phyloP scores from a whole-genome alignment of 2,888 invertebrate genomes.

The Tenodera sinensis region DNA sequence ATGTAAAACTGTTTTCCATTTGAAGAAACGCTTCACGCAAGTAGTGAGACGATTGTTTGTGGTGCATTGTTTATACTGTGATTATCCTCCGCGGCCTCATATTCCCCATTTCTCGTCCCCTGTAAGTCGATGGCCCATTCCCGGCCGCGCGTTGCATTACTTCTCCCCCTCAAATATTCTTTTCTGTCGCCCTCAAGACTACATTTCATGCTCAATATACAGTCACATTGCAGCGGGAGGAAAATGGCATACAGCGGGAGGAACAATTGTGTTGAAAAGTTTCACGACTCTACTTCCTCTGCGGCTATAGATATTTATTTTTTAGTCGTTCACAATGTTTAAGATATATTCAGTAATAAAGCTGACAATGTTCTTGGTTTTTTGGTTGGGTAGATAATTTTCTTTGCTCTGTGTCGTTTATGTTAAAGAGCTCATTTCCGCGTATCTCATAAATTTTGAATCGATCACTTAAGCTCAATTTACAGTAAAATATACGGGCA shows the following conservation, averaged over 20 bases:
- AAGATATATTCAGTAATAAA: too few species aligned
- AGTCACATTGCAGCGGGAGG: background rate
- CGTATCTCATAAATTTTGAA: too few species aligned
- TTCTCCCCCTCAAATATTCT: background rate
- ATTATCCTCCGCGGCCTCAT: background rate
- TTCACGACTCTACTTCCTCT: background rate
- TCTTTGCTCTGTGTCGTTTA: too few species aligned
- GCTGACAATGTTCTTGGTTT: too few species aligned
- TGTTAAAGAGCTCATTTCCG: too few species aligned
- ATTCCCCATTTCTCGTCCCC: background rate
- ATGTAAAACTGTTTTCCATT: background rate
- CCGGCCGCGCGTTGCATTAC: background rate
- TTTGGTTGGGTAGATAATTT: too few species aligned
- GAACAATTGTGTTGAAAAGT: background rate
- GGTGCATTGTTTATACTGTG: background rate
- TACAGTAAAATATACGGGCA: too few species aligned
- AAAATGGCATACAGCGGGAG: background rate
- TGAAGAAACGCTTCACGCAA: background rate
- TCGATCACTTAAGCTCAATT: too few species aligned
- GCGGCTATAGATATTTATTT: background rate
- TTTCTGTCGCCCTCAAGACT: background rate
- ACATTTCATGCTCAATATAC: background rate
- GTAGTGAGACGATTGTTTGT: background rate
- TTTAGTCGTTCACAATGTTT: too few species aligned
- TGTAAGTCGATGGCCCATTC: background rate